Base-by-base conservation (phyloP, 2,113 vertebrate species). In the Grus americana region DNA sequence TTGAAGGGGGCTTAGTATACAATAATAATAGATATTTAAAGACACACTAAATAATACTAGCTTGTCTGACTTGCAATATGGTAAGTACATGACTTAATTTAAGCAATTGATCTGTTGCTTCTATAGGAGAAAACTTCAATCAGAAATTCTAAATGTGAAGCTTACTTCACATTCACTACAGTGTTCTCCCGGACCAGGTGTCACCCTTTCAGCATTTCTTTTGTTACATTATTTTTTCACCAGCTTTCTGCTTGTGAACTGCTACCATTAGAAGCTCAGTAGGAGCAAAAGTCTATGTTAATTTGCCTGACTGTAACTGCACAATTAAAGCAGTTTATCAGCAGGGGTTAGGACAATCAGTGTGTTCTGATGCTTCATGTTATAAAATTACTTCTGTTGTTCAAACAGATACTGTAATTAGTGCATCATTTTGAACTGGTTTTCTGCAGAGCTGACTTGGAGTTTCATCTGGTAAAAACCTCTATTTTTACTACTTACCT, bases 351-450 rank as follows among this genome's bases (percentile, higher is more conserved):
- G 92, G 95, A 91, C 93, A 98, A 81, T 98, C 97, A 96, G 54
- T 95, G 95, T 97, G 94, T 95, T 96, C 95, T 27, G 46, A 92
- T 93, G 95, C 97, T 96, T 96, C 96, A 32, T 96, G 95, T 92
- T 97, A 92, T 52, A 96, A 93, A 95, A 97, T 97, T 96, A 95
- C 95, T 97, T 93, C 78, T 97, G 96, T 97, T 98, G 97, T 97
- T 98, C 91, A 97, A 96, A 98, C 96, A 98, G 93, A 95, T 97
- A 93, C 83, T 96, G 84, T 95, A 97, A 98, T 98, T 98, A 97
- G 92, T 97, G 61, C 88, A 88, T 97, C 88, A 90, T 95, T 97
- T 97, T 84, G 93, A 97, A 95, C 92, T 75, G 79, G 14, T 90
- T 94, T 96, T 95, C 85, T 80, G 23, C n/a, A 32, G 70, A 55